These are phyloP conservation scores for Pampus argenteus DNA, from an alignment of 2,797 vertebrate genomes.

Conservation along the genomic window DNA sequence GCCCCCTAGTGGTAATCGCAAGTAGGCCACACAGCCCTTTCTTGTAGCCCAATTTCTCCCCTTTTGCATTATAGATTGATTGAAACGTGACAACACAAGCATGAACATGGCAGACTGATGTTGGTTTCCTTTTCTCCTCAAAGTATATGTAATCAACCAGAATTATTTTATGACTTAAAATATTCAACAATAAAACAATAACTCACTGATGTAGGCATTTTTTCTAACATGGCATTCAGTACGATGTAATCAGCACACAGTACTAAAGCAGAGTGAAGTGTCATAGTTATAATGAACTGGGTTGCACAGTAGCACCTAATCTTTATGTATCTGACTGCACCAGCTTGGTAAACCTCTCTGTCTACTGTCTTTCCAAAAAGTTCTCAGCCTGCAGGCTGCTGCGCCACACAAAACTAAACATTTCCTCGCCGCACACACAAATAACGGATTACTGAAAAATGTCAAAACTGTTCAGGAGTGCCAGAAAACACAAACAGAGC, in stretches of 20 bases:
- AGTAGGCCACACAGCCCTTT: conserved; percentile 50
- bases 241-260: not conserved
- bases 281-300: not conserved
- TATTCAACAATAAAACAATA: not conserved
- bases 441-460: conserved; percentile 36
- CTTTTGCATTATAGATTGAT: conserved; percentile 39
- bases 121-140: conserved; percentile 3
- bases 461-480: conserved; percentile 7
- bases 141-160: not conserved
- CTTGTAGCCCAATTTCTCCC: conserved; percentile 19
- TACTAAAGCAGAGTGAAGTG: not conserved
- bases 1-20: conserved; percentile 42
- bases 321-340: conserved; percentile 37
- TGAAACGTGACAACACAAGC: conserved; percentile 27
- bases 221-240: not conserved
- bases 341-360: conserved; percentile 9
- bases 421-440: not conserved
- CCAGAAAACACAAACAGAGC: conserved; percentile 22
- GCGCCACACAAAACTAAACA: conserved; percentile 11
- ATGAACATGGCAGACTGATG: not conserved
- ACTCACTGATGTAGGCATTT: not conserved
- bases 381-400: conserved; percentile 11
- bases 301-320: conserved; percentile 17
- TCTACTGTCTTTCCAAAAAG: conserved; percentile 17
- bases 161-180: not conserved